Conservation (phyloP, 2,888 invertebrate genomes). For the Tachina fera region DNA sequence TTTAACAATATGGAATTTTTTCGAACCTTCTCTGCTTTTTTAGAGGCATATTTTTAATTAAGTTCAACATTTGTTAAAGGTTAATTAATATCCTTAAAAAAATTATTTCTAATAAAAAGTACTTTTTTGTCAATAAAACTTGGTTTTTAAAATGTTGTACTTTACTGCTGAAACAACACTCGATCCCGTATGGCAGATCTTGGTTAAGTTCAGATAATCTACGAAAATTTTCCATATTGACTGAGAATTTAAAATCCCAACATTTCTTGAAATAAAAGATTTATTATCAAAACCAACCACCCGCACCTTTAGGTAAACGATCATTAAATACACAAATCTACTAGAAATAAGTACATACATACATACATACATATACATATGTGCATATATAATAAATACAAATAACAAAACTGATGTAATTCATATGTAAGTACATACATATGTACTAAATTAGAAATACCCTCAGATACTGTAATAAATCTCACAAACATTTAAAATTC, state of each 20-base stretch:
- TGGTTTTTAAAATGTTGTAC: too few species aligned
- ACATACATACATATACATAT: background rate
- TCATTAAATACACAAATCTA: background rate
- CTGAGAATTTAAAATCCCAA: too few species aligned
- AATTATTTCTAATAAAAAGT: too few species aligned
- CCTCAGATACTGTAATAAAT: conserved; percentile 22
- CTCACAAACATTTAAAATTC: background rate
- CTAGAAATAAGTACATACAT: background rate
- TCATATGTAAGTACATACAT: background rate
- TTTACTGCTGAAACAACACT: too few species aligned
- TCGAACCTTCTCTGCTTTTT: background rate
- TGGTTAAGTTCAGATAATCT: too few species aligned
- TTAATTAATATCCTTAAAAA: too few species aligned
- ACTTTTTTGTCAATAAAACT: too few species aligned
- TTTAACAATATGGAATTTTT: background rate
- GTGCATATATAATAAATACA: background rate
- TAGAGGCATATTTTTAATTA: background rate
- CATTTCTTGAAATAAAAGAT: too few species aligned
- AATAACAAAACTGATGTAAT: background rate
- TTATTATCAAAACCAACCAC: background rate
- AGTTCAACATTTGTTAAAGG: too few species aligned
- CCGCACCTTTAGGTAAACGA: background rate
- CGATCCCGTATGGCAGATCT: too few species aligned
- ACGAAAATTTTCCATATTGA: too few species aligned
- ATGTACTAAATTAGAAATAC: conserved; percentile 47